Evolutionary conservation across 1,140 invertebrate species (phyloP).

Genomic region (Heterodera schachtii): DNA sequence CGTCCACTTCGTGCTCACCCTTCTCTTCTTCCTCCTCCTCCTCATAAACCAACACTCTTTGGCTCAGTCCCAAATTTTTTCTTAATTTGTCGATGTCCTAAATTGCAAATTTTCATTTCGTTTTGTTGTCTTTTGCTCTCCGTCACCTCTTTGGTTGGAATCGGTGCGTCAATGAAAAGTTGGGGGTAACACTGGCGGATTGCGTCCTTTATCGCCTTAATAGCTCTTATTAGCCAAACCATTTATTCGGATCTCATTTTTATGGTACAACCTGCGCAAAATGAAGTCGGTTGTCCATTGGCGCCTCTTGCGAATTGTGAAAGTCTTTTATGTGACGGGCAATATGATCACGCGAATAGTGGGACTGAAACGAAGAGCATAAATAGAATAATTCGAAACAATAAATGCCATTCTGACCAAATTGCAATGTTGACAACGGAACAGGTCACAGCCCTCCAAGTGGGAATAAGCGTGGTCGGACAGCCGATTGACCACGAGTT

Average conservation of each 20-base stretch:
- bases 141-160: constrained; percentile 53
- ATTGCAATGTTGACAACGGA: constrained; percentile 52
- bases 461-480: constrained; percentile 61
- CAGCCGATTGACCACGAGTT: constrained; percentile 44
- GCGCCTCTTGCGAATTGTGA: constrained; percentile 41
- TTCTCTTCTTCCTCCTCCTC: constrained; percentile 40
- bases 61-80: constrained; percentile 45
- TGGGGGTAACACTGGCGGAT: constrained; percentile 55
- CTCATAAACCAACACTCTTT: constrained; percentile 37
- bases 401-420: constrained; percentile 33
- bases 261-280: constrained; percentile 44
- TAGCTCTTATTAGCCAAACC: background rate
- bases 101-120: constrained; percentile 3
- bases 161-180: constrained; percentile 60
- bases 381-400: constrained; percentile 3
- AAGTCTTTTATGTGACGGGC: constrained; percentile 59
- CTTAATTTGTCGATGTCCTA: constrained; percentile 36
- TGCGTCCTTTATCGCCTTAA: constrained; percentile 49
- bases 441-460: constrained; percentile 50
- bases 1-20: constrained; percentile 34
- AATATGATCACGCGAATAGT: constrained; percentile 53
- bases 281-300: constrained; percentile 58
- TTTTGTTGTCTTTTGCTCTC: constrained; percentile 20
- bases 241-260: too few species aligned
- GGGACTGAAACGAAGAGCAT: constrained; percentile 37